Evolutionary conservation across 2,797 vertebrate genomes (phyloP).

Genomic region (Graptemys geographica): DNA sequence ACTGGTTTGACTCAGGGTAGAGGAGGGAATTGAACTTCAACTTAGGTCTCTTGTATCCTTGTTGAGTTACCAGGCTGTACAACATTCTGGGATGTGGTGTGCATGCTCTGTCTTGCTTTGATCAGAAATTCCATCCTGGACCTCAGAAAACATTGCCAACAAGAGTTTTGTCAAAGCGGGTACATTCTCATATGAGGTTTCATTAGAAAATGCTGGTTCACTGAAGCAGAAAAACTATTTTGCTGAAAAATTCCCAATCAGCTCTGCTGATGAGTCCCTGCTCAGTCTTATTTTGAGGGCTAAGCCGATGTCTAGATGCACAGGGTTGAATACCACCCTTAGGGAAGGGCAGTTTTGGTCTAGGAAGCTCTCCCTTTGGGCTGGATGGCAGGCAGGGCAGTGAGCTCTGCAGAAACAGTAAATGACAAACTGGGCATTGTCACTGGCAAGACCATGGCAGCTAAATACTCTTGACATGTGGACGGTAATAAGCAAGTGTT

Average conservation of each 20-base stretch:
- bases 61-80: background rate
- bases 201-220: background rate
- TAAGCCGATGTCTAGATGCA: background rate
- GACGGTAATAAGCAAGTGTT: background rate
- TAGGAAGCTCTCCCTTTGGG: background rate
- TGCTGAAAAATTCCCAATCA: background rate
- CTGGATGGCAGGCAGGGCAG: background rate
- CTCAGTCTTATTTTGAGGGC: background rate
- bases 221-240: background rate
- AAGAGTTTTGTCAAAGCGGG: background rate
- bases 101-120: background rate
- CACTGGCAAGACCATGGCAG: background rate
- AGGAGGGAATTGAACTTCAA: background rate
- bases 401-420: background rate
- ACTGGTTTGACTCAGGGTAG: background rate
- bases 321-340: background rate
- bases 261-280: background rate
- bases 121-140: background rate
- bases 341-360: background rate
- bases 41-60: background rate
- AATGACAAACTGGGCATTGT: background rate
- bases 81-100: background rate
- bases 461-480: background rate
- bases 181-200: background rate
- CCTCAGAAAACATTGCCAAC: background rate